Evolutionary conservation across 2,113 vertebrate genomes (phyloP), one percentile per base, ranked within the genome.

Genomic region (Orientallactaga bullata): DNA sequence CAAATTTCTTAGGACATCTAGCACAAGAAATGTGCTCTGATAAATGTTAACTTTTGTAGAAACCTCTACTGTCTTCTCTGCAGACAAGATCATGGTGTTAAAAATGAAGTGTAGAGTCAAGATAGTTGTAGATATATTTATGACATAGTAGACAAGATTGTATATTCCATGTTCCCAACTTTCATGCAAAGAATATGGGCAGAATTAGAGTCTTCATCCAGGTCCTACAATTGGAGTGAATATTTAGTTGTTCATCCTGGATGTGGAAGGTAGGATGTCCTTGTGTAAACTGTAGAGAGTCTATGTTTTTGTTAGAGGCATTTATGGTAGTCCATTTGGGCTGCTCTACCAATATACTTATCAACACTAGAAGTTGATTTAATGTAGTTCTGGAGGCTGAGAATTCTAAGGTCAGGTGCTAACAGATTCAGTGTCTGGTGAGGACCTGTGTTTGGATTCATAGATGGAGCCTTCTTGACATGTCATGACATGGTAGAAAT

Each of bases 41-140:
- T 58, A 80, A 90, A 89, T 66, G 26, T 69, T 89, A 66, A 74
- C 73, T 90, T 21, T 92, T 79, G 39, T 6, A 85, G 74, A 90
- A 79, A 76, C 6, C 10, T 76, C 23, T 51, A 61, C 1, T 24
- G 6, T 58, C 68, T 91, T 93, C 51, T 79, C 66, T 65, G 20
- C 6, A 58, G 42, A 26, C 5, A 2, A 32, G 37, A 30, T 0
- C 2, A 12, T 51, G 28, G 12, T 58, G 21, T 35, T 90, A 77
- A 65, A 65, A 87, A 60, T 30, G 15, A 81, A 87, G 21, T 87
- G 5, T 42, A 80, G n/a, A 51, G 24, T 93, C 73, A 77, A 76
- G 85, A 86, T 63, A 58, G 63, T 89, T 85, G 66, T 23, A 73
- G 71, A 66, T 24, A 32, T n/a, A 32, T 65, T 76, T 77, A n/a